Base-by-base conservation (phyloP, 2,888 invertebrate species). In the Oxycera nigricornis region DNA sequence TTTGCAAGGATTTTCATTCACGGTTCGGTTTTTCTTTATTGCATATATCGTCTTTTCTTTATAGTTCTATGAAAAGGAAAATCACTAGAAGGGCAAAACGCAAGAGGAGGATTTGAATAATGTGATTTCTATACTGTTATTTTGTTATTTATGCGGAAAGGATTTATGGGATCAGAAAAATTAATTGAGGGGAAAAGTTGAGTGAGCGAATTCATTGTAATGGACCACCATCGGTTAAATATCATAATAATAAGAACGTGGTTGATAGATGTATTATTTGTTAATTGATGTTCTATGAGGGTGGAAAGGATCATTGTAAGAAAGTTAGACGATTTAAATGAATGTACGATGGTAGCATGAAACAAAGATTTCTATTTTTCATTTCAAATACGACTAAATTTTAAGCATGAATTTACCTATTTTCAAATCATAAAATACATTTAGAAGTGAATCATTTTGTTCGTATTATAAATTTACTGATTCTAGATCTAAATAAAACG, bases 1-100 rank as follows among this genome's bases (percentile, higher is more conserved):
- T 76, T 76, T 76, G 74, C 59, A 59, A 74, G 73, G 76, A 76
- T 76, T 73, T 73, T 55, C 46, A 30, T 70, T 31, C 30, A 31
- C 24, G 52, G 17, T 70, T 70, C 52, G 52, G 30, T 52, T 70
- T 52, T 70, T 20, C 31, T 52, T 70, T 52, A 50, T 68, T 50
- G 30, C 39, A 50, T 50, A 30, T 50, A 68, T 50, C 22, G 26
- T 50, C 50, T 30, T 30, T 68, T 68, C 52, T 50, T 68, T 46
- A 52, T 68, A 9, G 26, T 68, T n/a, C 52, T 50, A 26, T 68
- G 17, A 52, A 17, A 31, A 55, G 52, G 52, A 68, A 68, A 68
- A 68, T 68, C 50, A 68, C 68, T 11, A 46, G 22, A 50, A 70
- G 52, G 70, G 70, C 52, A 70, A 55, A 70, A 52, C 35, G 55